Evolutionary conservation across 2,888 invertebrate genomes (phyloP).

Genomic region (Calliphora vomitoria): DNA sequence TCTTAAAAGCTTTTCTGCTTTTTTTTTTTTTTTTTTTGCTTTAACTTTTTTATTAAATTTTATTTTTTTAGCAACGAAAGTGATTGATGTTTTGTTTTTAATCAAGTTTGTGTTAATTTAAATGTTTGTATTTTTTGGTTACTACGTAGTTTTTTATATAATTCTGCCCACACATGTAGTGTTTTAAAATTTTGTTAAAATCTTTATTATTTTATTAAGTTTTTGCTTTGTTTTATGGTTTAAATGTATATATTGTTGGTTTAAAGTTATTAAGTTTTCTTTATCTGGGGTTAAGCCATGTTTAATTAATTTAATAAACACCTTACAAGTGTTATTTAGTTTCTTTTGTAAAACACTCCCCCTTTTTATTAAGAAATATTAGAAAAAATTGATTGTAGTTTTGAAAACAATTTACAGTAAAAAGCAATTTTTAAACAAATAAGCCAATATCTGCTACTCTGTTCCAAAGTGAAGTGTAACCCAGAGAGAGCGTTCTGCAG

Average conservation of each 20-base stretch:
- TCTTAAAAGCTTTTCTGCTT: constrained; percentile 10
- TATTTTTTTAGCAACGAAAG: constrained; percentile 54
- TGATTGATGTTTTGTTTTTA: constrained; percentile 57
- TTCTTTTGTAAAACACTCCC: constrained; percentile 17
- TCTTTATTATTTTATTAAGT: background rate
- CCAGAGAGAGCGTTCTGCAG: too few species aligned
- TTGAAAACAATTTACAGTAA: background rate
- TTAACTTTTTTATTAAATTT: background rate
- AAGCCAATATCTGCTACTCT: too few species aligned
- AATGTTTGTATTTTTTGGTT: background rate
- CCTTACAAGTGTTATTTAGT: constrained; percentile 17
- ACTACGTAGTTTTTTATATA: background rate
- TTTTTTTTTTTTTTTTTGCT: too few species aligned
- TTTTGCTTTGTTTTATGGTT: background rate
- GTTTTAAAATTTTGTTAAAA: background rate
- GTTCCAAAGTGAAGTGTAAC: too few species aligned
- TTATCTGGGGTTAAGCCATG: constrained; percentile 40
- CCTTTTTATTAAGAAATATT: background rate
- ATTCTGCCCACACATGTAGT: constrained; percentile 18
- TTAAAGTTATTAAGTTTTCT: background rate
- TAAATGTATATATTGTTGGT: background rate
- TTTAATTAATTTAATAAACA: constrained; percentile 60
- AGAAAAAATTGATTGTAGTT: background rate
- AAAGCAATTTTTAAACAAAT: background rate
- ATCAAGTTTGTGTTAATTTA: background rate